Percentiles rank a stretch among this genome's conserved stretches.
These are phyloP conservation scores for Vimba vimba DNA, from an alignment of 2,113 vertebrate genomes.

Conservation along the genomic window DNA sequence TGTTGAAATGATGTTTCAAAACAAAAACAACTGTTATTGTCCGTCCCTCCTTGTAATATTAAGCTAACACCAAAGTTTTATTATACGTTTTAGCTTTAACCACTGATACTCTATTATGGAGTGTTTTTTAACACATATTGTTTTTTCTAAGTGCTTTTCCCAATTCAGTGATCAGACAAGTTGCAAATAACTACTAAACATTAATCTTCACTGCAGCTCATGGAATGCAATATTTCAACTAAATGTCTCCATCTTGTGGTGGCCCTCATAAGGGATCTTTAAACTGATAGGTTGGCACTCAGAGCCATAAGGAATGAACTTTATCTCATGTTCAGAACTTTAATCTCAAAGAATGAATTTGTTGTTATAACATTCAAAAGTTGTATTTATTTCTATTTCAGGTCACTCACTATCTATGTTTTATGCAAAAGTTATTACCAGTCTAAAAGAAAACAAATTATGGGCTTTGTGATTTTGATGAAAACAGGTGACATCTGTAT, in stretches of 20 bases:
- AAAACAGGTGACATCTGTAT: too few species aligned
- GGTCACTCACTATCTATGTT: not conserved
- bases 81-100: too few species aligned
- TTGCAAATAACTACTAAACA: not conserved
- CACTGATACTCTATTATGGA: too few species aligned
- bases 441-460: not conserved
- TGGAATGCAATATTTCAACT: not conserved
- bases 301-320: too few species aligned
- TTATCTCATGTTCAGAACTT: too few species aligned
- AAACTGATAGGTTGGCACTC: not conserved
- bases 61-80: not conserved
- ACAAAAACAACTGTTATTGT: not conserved
- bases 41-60: not conserved
- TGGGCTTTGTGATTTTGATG: not conserved
- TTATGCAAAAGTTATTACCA: not conserved
- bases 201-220: not conserved
- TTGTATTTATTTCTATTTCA: not conserved
- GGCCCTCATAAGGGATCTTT: not conserved
- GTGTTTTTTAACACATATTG: too few species aligned
- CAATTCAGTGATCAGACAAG: not conserved
- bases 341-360: not conserved
- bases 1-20: not conserved
- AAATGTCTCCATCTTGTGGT: slow-evolving; percentile 53
- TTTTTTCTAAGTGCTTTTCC: not conserved
- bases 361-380: not conserved